Evolutionary conservation across 2,797 vertebrate genomes (phyloP), one percentile per base, ranked within the genome.

Genomic region (Melanotaenia trifasciata): DNA sequence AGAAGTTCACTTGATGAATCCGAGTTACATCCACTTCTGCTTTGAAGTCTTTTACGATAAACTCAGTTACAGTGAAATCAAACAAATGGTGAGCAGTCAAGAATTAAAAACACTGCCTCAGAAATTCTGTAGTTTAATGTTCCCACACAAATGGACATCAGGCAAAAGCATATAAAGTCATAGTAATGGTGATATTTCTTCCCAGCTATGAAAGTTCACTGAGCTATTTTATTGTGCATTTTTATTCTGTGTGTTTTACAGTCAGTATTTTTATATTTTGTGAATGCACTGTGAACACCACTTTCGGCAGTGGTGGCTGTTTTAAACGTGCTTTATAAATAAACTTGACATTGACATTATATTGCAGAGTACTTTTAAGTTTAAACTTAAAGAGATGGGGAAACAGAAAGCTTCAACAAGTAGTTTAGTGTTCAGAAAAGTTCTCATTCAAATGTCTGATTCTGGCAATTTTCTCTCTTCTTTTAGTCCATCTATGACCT

Each of bases 41-140:
- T 76, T 65, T 72, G 51, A 63, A 78, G 71, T 53, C 71, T 81
- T 66, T 62, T 51, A 28, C 38, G 51, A 18, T 33, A 32, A 64
- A 67, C 28, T 30, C 20, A 8, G 13, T 57, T 53, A 47, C 33
- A 45, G 43, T 67, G 58, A 68, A 79, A 74, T 38, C 24, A 9
- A 35, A 40, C 51, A 47, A 58, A 47, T 59, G 47, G 40, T 2
- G 13, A 63, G 57, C 13, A 0, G 20, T 38, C 68, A 69, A 78
- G 72, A 81, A 84, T 81, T 70, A 76, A 38, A 76, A 57, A 81
- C 51, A 43, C 20, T 2, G 58, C 45, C 69, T 68, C 33, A 35
- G 33, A 78, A 33, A 84, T 22, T 36, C 43, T 53, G 62, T 36
- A 40, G 69, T 67, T 67, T 43, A 2, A 14, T 54, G 68, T 76